Evolutionary conservation across 2,888 invertebrate species (phyloP).

Genomic region (Tachina fera): DNA sequence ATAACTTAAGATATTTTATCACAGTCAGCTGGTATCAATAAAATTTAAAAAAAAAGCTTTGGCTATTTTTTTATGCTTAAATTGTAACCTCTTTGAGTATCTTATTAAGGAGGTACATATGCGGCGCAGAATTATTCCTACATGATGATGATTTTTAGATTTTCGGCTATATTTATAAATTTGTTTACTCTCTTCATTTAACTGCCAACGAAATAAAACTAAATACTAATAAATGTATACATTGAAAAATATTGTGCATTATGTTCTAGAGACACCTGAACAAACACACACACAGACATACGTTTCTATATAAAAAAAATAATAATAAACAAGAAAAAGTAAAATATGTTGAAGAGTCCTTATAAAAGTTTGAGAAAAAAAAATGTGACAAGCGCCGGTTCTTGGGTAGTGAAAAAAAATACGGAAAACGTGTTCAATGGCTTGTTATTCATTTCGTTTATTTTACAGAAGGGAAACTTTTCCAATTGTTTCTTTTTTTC

Average conservation of each 20-base stretch:
- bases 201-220: constrained; percentile 21
- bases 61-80: too few species aligned
- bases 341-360: constrained; percentile 65
- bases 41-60: too few species aligned
- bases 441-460: constrained; percentile 61
- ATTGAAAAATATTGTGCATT: constrained; percentile 11
- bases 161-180: background rate
- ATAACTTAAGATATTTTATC: too few species aligned
- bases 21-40: too few species aligned
- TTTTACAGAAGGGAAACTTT: constrained; percentile 1
- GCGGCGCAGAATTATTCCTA: too few species aligned
- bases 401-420: constrained; percentile 23
- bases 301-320: background rate
- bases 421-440: constrained; percentile 70
- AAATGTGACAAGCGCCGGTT: constrained; percentile 57
- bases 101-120: too few species aligned
- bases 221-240: constrained; percentile 17
- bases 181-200: background rate
- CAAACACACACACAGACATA: constrained; percentile 2
- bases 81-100: too few species aligned
- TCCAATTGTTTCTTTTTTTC: too few species aligned
- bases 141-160: too few species aligned
- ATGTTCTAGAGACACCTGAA: background rate
- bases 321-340: constrained; percentile 7
- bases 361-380: constrained; percentile 57